Evolutionary conservation across 2,888 invertebrate species (phyloP).

Genomic region (Trilocha varians): DNA sequence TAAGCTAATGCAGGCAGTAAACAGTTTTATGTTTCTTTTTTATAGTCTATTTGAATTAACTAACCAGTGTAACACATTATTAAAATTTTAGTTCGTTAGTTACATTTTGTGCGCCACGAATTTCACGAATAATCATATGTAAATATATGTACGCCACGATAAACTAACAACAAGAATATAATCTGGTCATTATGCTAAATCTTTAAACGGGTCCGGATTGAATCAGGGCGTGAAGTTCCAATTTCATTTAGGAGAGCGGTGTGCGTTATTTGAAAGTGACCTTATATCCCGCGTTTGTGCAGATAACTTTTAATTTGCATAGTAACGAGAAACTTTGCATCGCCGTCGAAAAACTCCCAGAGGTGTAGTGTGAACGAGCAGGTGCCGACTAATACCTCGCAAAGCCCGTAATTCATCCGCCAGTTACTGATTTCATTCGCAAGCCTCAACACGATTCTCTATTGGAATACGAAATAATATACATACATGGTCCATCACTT

Average conservation of each 20-base stretch:
- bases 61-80: constrained; percentile 45
- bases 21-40: constrained; percentile 44
- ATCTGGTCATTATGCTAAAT: constrained; percentile 56
- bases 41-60: constrained; percentile 47
- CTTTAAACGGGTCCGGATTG: constrained; percentile 47
- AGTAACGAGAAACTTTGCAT: constrained; percentile 71
- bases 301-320: constrained; percentile 69
- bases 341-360: constrained; percentile 55
- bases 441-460: constrained; percentile 26
- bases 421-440: constrained; percentile 9
- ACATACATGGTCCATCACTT: constrained; percentile 13
- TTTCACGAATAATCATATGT: constrained; percentile 41
- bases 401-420: constrained; percentile 29
- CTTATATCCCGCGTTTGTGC: constrained; percentile 48
- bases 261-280: constrained; percentile 48
- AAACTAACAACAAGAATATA: constrained; percentile 44
- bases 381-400: constrained; percentile 50
- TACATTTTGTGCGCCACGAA: constrained; percentile 32
- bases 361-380: constrained; percentile 58
- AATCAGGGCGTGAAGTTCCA: constrained; percentile 49
- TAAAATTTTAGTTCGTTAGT: constrained; percentile 40
- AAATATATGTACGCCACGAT: constrained; percentile 39
- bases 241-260: constrained; percentile 44
- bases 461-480: no score
- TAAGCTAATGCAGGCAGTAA: constrained; percentile 39